Percentiles rank a stretch among this genome's conserved stretches.
Evolutionary conservation across 2,113 vertebrate species (phyloP).

Genomic region (Marmota monax): DNA sequence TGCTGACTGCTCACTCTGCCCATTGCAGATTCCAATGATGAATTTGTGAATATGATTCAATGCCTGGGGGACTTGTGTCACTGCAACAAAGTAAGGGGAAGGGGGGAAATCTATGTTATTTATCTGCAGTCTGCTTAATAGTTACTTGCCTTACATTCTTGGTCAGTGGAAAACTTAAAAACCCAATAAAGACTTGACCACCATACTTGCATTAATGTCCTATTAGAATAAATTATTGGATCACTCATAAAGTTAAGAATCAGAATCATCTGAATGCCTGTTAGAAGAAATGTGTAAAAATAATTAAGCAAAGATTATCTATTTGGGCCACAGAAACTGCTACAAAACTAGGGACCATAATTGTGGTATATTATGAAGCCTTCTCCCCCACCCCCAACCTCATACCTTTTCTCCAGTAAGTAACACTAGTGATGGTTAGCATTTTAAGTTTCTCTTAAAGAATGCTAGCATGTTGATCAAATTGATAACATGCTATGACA

Average conservation of each 20-base stretch:
- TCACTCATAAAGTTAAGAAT: not conserved
- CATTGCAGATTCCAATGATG: no score
- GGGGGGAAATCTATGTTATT: not conserved
- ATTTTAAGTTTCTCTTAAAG: no score
- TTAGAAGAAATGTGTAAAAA: not conserved
- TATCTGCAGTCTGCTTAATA: not conserved
- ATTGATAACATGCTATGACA: no score
- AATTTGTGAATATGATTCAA: not conserved
- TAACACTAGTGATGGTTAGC: no score
- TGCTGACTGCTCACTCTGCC: not conserved
- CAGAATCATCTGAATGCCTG: not conserved
- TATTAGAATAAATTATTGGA: not conserved
- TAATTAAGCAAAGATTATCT: not conserved
- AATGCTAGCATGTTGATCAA: no score
- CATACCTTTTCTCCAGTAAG: not conserved
- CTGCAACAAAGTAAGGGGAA: not conserved
- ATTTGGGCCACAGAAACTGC: not conserved
- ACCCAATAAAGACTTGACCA: not conserved
- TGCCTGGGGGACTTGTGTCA: not conserved
- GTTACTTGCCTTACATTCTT: not conserved
- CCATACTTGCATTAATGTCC: not conserved
- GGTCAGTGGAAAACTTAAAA: not conserved
- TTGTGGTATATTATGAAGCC: not conserved
- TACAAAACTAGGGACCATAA: not conserved
- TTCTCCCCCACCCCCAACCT: no score